Conservation (phyloP, 1,140 invertebrate species). For the Solenopsis fugax region DNA sequence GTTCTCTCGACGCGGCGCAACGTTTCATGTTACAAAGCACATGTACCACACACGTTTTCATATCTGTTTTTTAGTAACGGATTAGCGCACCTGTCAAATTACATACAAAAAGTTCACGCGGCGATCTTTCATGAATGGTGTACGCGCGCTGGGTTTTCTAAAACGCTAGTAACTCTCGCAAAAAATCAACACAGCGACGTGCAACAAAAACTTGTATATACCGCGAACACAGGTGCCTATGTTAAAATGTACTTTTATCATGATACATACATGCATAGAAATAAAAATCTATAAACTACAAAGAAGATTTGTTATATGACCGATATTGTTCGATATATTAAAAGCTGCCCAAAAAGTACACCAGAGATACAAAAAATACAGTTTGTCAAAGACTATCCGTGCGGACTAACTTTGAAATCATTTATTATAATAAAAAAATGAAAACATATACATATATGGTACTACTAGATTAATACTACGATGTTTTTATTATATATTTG, state of each 20-base stretch:
- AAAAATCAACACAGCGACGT: not conserved
- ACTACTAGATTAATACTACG: too few relatives aligned
- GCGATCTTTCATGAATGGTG: not conserved
- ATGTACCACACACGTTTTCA: not conserved
- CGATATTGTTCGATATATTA: not conserved
- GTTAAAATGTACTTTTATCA: not conserved
- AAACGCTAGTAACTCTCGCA: not conserved
- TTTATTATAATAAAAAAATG: too few relatives aligned
- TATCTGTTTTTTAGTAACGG: slow-evolving; percentile 28
- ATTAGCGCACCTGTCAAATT: slow-evolving; percentile 25
- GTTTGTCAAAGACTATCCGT: too few relatives aligned
- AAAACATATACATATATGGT: too few relatives aligned
- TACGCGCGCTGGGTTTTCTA: not conserved
- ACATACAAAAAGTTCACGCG: slow-evolving; percentile 1
- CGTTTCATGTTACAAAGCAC: not conserved
- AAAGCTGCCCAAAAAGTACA: not conserved
- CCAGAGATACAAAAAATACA: not conserved
- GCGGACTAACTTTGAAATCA: too few relatives aligned
- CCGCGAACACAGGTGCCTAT: not conserved
- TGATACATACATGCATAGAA: not conserved
- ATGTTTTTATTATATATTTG: too few relatives aligned
- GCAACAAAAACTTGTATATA: slow-evolving; percentile 7
- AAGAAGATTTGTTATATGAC: not conserved
- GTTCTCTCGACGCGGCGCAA: not conserved
- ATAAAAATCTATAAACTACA: not conserved